These are phyloP conservation scores for Brachypodius melanocephalos DNA, from an alignment of 2,113 vertebrate genomes.

Conservation along the genomic window DNA sequence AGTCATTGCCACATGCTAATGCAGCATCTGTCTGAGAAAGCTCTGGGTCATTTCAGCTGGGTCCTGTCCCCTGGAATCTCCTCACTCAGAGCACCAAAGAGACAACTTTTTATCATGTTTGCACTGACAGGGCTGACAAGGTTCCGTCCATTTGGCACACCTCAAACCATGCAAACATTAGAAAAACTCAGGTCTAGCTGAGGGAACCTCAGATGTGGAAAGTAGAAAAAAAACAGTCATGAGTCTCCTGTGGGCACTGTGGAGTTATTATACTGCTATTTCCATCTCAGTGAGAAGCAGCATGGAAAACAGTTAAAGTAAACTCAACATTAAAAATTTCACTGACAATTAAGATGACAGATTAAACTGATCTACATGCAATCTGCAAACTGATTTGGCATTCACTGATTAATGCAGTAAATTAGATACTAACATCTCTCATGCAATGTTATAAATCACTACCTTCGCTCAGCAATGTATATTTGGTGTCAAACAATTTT, in stretches of 20 bases:
- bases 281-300: neutral
- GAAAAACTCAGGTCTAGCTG: neutral
- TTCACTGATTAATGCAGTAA: conserved; percentile 64
- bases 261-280: neutral
- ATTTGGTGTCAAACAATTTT: conserved; percentile 21
- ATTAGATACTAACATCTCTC: conserved; percentile 48
- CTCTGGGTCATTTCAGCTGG: neutral
- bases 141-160: neutral
- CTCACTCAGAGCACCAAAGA: neutral
- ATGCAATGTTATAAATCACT: conserved; percentile 38
- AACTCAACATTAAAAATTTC: conserved; percentile 50
- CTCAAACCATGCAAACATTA: neutral
- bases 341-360: conserved; percentile 61
- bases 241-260: neutral
- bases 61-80: neutral
- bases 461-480: conserved; percentile 12
- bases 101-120: neutral
- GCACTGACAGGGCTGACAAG: neutral
- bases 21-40: neutral
- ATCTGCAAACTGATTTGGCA: conserved; percentile 50
- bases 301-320: conserved; percentile 32
- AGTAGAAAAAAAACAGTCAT: neutral
- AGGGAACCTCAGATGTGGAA: neutral
- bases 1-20: neutral
- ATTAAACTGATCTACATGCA: conserved; percentile 61